A percentile compares a stretch with the other conserved stretches of the same genome.
phyloP scores from a whole-genome alignment of 2,113 vertebrate genomes.

The Chamaetylas fuelleborni region DNA sequence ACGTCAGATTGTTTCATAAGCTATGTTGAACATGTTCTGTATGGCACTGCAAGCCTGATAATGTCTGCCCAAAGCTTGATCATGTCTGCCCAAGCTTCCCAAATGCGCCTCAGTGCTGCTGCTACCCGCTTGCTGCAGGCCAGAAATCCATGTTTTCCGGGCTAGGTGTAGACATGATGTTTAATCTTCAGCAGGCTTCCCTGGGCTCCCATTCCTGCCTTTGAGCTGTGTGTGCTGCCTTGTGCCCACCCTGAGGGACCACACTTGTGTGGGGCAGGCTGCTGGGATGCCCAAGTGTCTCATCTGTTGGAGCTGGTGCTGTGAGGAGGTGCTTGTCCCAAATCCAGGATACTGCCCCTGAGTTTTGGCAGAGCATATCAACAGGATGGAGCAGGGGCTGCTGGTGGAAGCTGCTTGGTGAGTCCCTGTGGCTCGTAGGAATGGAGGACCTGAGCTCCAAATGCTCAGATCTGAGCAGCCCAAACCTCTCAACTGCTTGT shows the following conservation, averaged over 20 bases:
- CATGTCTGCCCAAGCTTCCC: neutral
- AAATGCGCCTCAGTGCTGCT: neutral
- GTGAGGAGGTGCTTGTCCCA: neutral
- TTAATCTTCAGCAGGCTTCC: neutral
- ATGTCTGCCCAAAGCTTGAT: neutral
- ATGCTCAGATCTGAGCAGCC: neutral
- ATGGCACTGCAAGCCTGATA: neutral
- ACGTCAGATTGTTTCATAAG: neutral
- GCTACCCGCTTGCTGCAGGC: neutral
- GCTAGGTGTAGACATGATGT: neutral
- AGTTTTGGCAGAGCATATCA: fast-evolving
- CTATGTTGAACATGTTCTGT: fast-evolving
- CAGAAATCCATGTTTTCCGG: neutral
- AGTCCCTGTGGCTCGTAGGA: fast-evolving
- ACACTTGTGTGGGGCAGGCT: fast-evolving
- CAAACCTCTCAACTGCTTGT: neutral
- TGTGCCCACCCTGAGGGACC: fast-evolving
- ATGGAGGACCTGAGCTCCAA: fast-evolving
- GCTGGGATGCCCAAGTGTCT: neutral
- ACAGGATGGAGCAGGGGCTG: neutral
- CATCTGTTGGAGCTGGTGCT: neutral
- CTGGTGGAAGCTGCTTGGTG: neutral
- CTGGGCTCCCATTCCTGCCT: neutral
- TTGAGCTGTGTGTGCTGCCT: neutral
- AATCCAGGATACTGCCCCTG: neutral